Conservation (phyloP, 2,113 vertebrate species). For the Oncorhynchus keta region DNA sequence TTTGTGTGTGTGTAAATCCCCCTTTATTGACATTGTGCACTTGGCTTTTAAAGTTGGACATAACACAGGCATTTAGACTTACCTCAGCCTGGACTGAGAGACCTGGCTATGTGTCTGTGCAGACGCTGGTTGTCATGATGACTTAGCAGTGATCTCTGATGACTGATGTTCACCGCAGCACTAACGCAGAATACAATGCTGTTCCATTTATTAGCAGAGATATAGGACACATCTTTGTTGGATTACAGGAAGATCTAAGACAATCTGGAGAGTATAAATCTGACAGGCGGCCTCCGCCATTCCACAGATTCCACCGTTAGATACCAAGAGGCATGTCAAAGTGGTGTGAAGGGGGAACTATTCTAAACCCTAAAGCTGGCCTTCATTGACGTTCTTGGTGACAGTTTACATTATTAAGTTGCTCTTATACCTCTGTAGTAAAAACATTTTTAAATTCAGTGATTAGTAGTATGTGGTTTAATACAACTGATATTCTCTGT, state of each 20-base stretch:
- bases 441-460: too few species aligned
- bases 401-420: too few species aligned
- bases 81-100: constrained; percentile 8
- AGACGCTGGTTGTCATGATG: neutral
- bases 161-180: constrained; percentile 21
- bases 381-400: neutral
- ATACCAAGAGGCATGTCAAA: constrained; percentile 10
- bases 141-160: constrained; percentile 29
- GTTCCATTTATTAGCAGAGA: constrained; percentile 37
- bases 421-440: too few species aligned
- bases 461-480: too few species aligned
- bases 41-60: constrained; percentile 30
- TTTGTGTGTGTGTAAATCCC: constrained; percentile 49
- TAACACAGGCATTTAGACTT: constrained; percentile 31
- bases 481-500: too few species aligned
- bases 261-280: constrained; percentile 19
- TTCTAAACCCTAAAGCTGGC: neutral
- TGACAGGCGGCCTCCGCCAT: constrained; percentile 23
- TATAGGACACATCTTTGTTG: constrained; percentile 18
- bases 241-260: constrained; percentile 44
- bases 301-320: constrained; percentile 41
- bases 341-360: neutral
- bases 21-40: constrained; percentile 32
- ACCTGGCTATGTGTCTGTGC: constrained; percentile 21
- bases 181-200: constrained; percentile 10